A percentile compares a stretch with the other conserved stretches of the same genome.
Conservation (phyloP, 2,888 invertebrate species). For the Odontocerum albicorne region DNA sequence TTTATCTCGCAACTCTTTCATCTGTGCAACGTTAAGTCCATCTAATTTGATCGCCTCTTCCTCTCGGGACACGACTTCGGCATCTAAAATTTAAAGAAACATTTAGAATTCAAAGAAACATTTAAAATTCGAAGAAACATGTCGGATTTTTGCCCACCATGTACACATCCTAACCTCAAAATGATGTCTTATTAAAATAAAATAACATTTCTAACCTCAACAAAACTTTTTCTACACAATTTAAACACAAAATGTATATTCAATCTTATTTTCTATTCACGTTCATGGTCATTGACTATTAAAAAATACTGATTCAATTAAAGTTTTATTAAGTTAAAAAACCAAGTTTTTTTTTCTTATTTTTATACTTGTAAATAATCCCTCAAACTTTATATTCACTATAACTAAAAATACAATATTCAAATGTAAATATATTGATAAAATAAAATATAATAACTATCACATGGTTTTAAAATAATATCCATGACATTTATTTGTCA, state of each 20-base stretch:
- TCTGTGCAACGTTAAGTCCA: conserved; percentile 90
- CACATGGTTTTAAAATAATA: background rate
- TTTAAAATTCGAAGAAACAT: background rate
- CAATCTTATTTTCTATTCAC: too few species aligned
- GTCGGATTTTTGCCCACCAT: background rate
- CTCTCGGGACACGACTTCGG: conserved; percentile 87
- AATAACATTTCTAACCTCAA: too few species aligned
- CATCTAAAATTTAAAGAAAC: conserved; percentile 60
- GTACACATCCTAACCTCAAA: too few species aligned
- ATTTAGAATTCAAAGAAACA: too few species aligned
- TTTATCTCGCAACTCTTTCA: conserved; percentile 87
- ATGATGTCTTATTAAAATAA: too few species aligned
- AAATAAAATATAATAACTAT: background rate
- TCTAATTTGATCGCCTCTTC: conserved; percentile 97
- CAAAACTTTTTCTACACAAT: too few species aligned
- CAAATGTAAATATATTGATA: conserved; percentile 64
- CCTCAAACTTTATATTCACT: conserved; percentile 95
- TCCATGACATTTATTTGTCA: conserved; percentile 15
- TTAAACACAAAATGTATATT: too few species aligned
- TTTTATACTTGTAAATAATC: too few species aligned
- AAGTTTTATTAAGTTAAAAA: too few species aligned
- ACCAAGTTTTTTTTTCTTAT: too few species aligned
- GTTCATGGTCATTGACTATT: too few species aligned
- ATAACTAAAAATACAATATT: conserved; percentile 90
- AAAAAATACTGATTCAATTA: too few species aligned